Evolutionary conservation across 2,113 vertebrate genomes (phyloP).

Genomic region (Cryptomyrus ogoouensis): DNA sequence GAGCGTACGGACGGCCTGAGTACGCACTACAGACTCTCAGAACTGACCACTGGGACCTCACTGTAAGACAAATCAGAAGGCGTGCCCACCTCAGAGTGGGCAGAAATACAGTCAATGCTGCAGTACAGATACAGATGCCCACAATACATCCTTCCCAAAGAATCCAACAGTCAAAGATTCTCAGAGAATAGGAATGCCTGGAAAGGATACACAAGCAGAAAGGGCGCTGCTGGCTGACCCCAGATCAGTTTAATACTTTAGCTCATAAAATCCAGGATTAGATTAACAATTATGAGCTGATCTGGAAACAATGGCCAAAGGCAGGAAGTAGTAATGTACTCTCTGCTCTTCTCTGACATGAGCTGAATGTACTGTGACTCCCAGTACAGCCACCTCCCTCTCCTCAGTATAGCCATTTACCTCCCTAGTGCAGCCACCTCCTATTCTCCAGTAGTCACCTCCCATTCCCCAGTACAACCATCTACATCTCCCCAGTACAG

Average conservation of each 20-base stretch:
- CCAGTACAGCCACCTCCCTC: background rate
- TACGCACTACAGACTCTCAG: background rate
- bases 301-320: background rate
- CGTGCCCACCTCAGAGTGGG: background rate
- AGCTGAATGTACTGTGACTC: background rate
- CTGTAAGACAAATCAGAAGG: background rate
- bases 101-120: background rate
- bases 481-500: too few species aligned
- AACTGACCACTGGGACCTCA: background rate
- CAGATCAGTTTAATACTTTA: background rate
- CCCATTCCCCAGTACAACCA: too few species aligned
- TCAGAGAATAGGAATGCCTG: background rate
- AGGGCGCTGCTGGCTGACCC: background rate
- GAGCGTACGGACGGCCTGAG: too few species aligned
- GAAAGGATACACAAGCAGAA: background rate
- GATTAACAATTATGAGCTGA: background rate
- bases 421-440: background rate
- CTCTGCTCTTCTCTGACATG: background rate
- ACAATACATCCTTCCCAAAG: background rate
- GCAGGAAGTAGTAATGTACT: background rate
- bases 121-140: background rate
- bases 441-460: too few species aligned
- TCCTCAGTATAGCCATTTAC: too few species aligned
- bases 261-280: background rate
- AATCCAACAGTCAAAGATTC: background rate